These are phyloP conservation scores for Picathartes gymnocephalus DNA, from an alignment of 2,113 vertebrate species.

Conservation along the genomic window DNA sequence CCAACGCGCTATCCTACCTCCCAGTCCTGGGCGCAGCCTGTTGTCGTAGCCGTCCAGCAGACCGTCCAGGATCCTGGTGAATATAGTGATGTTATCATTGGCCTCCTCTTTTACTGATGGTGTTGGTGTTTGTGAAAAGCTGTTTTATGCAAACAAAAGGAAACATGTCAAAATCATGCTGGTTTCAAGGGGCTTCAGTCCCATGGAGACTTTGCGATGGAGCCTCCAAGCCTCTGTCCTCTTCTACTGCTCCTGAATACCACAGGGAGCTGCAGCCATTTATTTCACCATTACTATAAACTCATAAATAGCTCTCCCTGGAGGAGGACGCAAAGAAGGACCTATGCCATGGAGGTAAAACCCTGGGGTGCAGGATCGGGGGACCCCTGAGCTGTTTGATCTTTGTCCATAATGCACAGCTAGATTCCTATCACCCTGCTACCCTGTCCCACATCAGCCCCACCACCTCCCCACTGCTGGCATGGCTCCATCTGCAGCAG, in stretches of 20 bases:
- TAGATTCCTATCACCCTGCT: background rate
- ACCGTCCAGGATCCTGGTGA: slow-evolving; percentile 92
- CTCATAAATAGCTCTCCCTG: background rate
- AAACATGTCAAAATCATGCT: background rate
- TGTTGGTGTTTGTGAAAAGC: slow-evolving; percentile 85
- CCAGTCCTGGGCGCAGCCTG: slow-evolving; percentile 90
- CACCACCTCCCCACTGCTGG: background rate
- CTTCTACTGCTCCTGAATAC: background rate
- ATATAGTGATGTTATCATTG: slow-evolving; percentile 95
- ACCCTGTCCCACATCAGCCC: background rate
- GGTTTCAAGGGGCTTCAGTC: background rate
- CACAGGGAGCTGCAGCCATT: background rate
- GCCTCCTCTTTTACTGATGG: slow-evolving; percentile 81
- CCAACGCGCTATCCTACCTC: slow-evolving; percentile 68
- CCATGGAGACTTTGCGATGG: background rate
- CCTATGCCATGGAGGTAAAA: background rate
- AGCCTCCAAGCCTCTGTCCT: background rate
- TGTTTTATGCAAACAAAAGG: slow-evolving; percentile 44
- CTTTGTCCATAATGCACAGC: accelerated
- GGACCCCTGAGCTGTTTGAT: background rate
- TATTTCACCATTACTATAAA: background rate
- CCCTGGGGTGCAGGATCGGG: accelerated
- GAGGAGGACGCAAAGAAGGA: background rate
- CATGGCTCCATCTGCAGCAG: background rate
- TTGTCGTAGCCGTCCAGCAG: slow-evolving; percentile 96